Base-by-base conservation (phyloP, 2,888 invertebrate species). In the Nemoura dubitans region DNA sequence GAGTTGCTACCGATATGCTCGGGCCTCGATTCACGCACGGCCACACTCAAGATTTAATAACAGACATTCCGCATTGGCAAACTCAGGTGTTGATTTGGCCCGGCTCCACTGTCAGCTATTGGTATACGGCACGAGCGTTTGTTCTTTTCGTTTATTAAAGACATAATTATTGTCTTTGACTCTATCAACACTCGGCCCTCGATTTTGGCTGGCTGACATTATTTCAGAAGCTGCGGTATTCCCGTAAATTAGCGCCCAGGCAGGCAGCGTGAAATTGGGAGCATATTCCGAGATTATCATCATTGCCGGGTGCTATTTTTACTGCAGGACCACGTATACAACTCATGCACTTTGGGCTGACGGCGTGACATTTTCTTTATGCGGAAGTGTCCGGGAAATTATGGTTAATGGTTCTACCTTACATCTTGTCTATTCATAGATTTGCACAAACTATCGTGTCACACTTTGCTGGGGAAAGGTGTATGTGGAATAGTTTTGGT, bases 241-340 rank as follows among this genome's bases (percentile, higher is more conserved):
- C 78, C 0, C 27, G 78, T 26, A n/a, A 26, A 78, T 78, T 78
- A 78, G 27, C 78, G n/a, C 21, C 21, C 76, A n/a, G n/a, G n/a
- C n/a, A n/a, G n/a, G n/a, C n/a, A n/a, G n/a, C 76, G 76, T 76
- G 76, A 76, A 76, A 76, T 76, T 76, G 78, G 78, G 28, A 78
- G 27, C 78, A 26, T 78, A 78, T 78, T 14, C 28, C 14, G 21
- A 59, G 59, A 59, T 59, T 16, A 10, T 16, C 6, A 59, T 59
- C 59, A 21, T 59, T 59, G 59, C 59, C 10, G 10, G 10, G n/a
- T 36, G 2, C 59, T 59, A 59, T 59, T 21, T 59, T 16, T 59
- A 59, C 36, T 6, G n/a, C n/a, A n/a, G n/a, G n/a, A n/a, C n/a
- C n/a, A n/a, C n/a, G n/a, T n/a, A n/a, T n/a, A n/a, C n/a, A n/a